These are phyloP conservation scores for Mesoclemmys tuberculata DNA, from an alignment of 2,113 vertebrate species.

Conservation along the genomic window DNA sequence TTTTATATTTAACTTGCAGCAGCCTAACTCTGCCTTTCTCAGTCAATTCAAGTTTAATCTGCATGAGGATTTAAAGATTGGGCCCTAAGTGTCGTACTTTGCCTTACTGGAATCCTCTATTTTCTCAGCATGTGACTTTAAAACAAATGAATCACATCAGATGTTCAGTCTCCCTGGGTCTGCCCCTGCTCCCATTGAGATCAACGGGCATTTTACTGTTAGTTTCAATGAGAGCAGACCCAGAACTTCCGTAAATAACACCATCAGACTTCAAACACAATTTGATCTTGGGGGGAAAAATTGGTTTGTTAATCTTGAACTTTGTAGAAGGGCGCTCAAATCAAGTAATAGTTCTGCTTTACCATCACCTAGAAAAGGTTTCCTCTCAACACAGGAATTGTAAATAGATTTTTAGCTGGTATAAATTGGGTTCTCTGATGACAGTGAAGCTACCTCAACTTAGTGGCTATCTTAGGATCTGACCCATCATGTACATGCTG, in stretches of 20 bases:
- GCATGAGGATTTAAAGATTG: neutral
- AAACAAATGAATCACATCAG: neutral
- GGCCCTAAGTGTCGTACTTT: neutral
- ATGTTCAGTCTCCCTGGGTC: neutral
- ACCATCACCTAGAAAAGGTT: neutral
- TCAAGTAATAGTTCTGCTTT: neutral
- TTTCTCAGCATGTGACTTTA: neutral
- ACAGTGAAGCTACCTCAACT: neutral
- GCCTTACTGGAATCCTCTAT: neutral
- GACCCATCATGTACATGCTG: neutral
- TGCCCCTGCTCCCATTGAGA: neutral
- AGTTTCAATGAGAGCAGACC: neutral
- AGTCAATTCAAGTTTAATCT: neutral
- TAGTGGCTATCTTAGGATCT: neutral
- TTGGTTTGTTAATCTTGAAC: neutral
- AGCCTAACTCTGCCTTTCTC: neutral
- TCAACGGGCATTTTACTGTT: neutral
- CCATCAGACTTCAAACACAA: neutral
- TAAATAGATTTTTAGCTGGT: neutral
- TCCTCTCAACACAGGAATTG: neutral
- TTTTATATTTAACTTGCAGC: neutral
- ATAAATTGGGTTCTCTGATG: neutral
- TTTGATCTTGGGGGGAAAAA: neutral
- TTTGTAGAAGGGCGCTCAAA: neutral
- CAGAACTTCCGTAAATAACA: neutral